These are phyloP conservation scores for Corticium candelabrum DNA, from an alignment of 37 sponge, comb jelly and placozoan genomes.

Conservation along the genomic window DNA sequence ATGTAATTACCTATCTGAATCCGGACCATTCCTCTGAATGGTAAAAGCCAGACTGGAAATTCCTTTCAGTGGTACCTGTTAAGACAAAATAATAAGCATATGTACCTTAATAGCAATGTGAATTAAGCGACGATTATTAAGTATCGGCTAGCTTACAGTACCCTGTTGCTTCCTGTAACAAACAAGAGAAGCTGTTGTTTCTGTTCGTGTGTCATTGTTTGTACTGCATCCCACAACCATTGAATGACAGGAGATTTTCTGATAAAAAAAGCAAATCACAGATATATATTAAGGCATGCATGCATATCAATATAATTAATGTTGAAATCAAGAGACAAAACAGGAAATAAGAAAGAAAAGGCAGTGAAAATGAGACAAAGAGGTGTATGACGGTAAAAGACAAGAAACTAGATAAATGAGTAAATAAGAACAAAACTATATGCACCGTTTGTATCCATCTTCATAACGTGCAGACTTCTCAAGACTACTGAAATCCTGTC, in stretches of 20 bases:
- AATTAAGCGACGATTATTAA: no score
- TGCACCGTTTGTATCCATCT: no score
- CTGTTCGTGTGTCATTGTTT: background rate
- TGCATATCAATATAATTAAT: background rate
- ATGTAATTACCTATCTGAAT: background rate
- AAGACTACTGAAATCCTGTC: background rate
- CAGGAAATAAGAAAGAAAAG: no score
- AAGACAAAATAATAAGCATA: background rate
- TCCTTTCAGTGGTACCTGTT: conserved; percentile 5
- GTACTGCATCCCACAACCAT: conserved; percentile 7
- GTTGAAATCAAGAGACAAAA: no score
- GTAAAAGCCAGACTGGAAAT: background rate
- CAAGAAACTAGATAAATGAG: no score
- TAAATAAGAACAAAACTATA: no score
- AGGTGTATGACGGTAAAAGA: no score
- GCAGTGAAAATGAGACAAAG: no score
- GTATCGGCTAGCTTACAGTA: conserved; percentile 2
- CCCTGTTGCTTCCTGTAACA: conserved; percentile 13
- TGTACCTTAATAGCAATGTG: no score
- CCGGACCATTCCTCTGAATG: background rate
- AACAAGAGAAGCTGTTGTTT: conserved; percentile 1
- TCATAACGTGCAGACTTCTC: background rate
- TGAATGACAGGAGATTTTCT: background rate
- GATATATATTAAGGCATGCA: background rate
- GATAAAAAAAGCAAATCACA: background rate